phyloP scores from a whole-genome alignment of 2,113 vertebrate genomes.

The Ceyx margarethae region DNA sequence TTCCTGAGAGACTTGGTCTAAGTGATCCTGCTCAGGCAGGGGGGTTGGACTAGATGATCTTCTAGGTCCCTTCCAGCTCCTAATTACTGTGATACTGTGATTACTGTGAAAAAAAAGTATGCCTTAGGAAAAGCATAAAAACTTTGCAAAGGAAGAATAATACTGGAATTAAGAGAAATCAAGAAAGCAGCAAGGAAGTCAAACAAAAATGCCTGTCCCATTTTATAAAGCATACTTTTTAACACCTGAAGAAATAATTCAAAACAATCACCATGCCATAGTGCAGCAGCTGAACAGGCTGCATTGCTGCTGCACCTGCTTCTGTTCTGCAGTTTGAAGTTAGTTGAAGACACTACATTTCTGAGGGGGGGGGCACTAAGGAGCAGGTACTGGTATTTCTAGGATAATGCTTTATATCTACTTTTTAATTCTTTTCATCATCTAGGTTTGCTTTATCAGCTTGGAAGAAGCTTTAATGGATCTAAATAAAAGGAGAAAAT shows the following conservation, averaged over 20 bases:
- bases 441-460: not conserved
- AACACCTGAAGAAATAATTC: not conserved
- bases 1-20: no score
- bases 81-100: no score
- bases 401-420: not conserved
- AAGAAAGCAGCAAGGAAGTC: not conserved
- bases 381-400: not conserved
- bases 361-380: not conserved
- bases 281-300: not conserved
- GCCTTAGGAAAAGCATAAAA: not conserved
- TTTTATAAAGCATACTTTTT: not conserved
- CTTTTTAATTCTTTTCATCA: not conserved
- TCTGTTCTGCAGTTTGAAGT: not conserved
- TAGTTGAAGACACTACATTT: not conserved
- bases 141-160: not conserved
- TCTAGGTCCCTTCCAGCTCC: no score
- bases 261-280: not conserved
- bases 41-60: no score
- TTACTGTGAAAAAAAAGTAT: no score
- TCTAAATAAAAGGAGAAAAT: not conserved
- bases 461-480: not conserved
- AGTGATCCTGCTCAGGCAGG: no score
- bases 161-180: not conserved
- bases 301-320: not conserved
- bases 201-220: not conserved